Evolutionary conservation across 2,797 vertebrate species (phyloP).

Genomic region (Labroides dimidiatus): DNA sequence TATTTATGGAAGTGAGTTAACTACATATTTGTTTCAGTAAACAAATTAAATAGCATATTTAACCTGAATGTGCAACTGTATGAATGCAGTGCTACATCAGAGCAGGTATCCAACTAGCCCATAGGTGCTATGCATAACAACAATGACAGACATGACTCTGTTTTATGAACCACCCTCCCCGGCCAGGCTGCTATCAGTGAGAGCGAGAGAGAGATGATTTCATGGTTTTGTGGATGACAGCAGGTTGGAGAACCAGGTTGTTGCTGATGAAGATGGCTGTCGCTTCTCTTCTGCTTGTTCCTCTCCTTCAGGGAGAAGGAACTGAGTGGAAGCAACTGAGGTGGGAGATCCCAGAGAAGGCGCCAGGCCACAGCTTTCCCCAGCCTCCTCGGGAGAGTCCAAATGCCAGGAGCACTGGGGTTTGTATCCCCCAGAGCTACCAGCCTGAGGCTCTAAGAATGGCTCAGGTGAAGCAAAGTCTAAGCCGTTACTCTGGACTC

Average conservation of each 20-base stretch:
- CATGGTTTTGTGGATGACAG: slow-evolving; percentile 77
- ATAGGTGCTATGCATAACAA: slow-evolving; percentile 33
- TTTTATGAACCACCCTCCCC: slow-evolving; percentile 5
- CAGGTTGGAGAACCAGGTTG: slow-evolving; percentile 84
- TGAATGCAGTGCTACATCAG: slow-evolving; percentile 38
- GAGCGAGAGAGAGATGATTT: slow-evolving; percentile 52
- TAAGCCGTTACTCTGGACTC: slow-evolving; percentile 75
- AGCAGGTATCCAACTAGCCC: slow-evolving; percentile 5
- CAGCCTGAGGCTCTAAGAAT: slow-evolving; percentile 49
- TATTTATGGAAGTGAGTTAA: slow-evolving; percentile 14
- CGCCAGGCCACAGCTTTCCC: slow-evolving; percentile 60
- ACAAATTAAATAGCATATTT: slow-evolving; percentile 15
- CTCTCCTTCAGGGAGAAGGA: slow-evolving; percentile 89
- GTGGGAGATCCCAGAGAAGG: slow-evolving; percentile 93
- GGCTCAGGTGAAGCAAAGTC: slow-evolving; percentile 29
- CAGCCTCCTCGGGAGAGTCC: slow-evolving; percentile 81
- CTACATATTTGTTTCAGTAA: slow-evolving; percentile 23
- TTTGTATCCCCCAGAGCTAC: slow-evolving; percentile 85
- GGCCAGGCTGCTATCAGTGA: slow-evolving; percentile 21
- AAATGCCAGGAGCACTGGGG: slow-evolving; percentile 91
- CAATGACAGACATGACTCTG: slow-evolving; percentile 33
- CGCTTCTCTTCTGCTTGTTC: slow-evolving; percentile 80
- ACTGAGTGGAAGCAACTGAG: slow-evolving; percentile 94
- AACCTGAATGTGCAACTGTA: slow-evolving; percentile 44
- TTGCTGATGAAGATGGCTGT: slow-evolving; percentile 65